phyloP scores from a whole-genome alignment of 2,888 invertebrate genomes.

The Eupithecia subfuscata region DNA sequence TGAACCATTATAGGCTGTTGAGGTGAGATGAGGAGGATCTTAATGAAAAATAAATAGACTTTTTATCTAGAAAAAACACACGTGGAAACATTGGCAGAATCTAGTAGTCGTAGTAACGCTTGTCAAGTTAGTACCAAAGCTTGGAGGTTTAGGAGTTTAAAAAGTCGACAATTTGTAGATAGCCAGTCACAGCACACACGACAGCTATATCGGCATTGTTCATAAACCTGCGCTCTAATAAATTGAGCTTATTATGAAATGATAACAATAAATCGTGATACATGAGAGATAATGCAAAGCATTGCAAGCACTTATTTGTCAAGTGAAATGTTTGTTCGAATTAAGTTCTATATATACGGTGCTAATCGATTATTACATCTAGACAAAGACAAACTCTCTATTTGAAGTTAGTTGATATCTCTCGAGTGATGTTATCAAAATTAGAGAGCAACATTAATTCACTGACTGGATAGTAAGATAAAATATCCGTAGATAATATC shows the following conservation, averaged over 20 bases:
- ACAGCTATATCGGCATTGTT: neutral
- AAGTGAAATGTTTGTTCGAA: neutral
- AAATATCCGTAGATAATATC: slow-evolving; percentile 26
- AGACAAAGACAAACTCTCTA: neutral
- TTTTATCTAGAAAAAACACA: neutral
- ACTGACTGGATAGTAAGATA: slow-evolving; percentile 9
- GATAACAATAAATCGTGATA: neutral
- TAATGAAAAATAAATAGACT: neutral
- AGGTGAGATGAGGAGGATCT: too few relatives aligned
- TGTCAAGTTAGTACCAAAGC: neutral
- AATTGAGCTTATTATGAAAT: neutral
- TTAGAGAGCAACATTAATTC: neutral
- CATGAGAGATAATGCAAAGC: neutral
- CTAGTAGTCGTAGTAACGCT: neutral
- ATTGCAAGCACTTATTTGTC: neutral
- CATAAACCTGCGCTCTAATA: neutral
- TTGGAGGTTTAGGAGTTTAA: neutral
- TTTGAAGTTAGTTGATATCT: neutral
- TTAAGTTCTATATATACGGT: neutral
- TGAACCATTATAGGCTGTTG: too few relatives aligned
- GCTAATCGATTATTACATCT: neutral
- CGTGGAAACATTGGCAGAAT: neutral
- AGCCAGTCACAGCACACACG: neutral
- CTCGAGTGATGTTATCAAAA: neutral
- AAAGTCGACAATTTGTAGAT: neutral